Evolutionary conservation across 2,113 vertebrate species (phyloP).

Genomic region (Hippocampus guttulatus): DNA sequence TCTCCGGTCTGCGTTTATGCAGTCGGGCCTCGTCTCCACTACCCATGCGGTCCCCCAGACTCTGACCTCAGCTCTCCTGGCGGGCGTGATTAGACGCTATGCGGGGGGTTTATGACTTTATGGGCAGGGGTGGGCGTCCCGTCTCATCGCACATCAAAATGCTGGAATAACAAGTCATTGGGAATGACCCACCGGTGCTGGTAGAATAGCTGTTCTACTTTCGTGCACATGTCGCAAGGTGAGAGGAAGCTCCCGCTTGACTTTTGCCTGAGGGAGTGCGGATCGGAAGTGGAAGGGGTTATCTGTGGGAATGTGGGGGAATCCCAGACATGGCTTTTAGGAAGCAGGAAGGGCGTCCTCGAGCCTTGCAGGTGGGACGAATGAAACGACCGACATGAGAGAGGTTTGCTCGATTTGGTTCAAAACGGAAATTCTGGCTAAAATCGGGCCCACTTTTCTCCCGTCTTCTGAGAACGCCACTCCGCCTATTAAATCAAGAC

Average conservation of each 20-base stretch:
- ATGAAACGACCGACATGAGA: background rate
- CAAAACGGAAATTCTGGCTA: background rate
- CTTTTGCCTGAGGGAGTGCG: background rate
- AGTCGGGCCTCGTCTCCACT: constrained; percentile 5
- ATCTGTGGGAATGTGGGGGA: constrained; percentile 5
- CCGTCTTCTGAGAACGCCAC: background rate
- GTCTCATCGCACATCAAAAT: background rate
- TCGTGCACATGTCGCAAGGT: background rate
- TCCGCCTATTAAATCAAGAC: background rate
- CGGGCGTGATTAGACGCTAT: background rate
- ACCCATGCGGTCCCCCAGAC: background rate
- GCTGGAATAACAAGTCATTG: background rate
- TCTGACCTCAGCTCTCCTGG: constrained; percentile 5
- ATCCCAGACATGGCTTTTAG: background rate
- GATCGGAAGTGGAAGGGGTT: background rate
- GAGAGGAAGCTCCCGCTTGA: background rate
- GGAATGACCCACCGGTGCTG: background rate
- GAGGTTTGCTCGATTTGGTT: background rate
- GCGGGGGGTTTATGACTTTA: constrained; percentile 4
- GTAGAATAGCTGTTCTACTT: background rate
- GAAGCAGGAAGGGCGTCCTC: background rate
- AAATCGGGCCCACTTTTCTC: background rate
- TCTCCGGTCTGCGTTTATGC: constrained; percentile 9
- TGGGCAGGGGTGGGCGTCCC: background rate
- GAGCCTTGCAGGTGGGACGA: background rate